Percentiles rank a stretch among this genome's conserved stretches.
Evolutionary conservation across 92 coral and sea anemone species (phyloP).

Genomic region (Blastomussa wellsi): DNA sequence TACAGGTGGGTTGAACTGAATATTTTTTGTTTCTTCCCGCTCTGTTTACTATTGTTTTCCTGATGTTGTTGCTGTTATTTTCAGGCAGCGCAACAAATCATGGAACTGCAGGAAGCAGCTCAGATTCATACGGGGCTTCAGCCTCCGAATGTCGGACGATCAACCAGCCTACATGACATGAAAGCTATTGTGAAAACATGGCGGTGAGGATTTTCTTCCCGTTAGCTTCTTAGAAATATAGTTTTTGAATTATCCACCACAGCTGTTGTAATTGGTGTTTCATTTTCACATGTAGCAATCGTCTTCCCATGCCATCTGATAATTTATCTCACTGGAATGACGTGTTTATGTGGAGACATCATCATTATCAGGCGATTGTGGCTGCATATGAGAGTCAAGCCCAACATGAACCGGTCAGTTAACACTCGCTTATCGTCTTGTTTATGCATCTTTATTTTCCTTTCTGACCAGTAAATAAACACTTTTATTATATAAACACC

Average conservation of each 20-base stretch:
- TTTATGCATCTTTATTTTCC: too few relatives aligned
- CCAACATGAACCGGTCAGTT: constrained; percentile 80
- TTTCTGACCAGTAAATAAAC: constrained; percentile 6
- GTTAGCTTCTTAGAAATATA: neutral
- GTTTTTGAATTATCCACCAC: neutral
- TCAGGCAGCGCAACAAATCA: constrained; percentile 97
- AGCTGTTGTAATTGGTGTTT: too few relatives aligned
- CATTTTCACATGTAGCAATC: constrained; percentile 62
- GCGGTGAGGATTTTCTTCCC: constrained; percentile 70
- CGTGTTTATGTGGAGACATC: constrained; percentile 98
- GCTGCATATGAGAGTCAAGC: constrained; percentile 92
- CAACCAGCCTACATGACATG: constrained; percentile 96
- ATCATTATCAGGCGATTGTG: constrained; percentile 97
- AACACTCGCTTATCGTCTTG: constrained; percentile 1
- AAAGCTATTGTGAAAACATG: constrained; percentile 98
- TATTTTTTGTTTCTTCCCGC: neutral
- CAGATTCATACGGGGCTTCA: constrained; percentile 95
- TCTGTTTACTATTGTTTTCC: too few relatives aligned
- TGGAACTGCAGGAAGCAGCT: constrained; percentile 98
- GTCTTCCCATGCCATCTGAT: constrained; percentile 99
- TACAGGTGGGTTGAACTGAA: constrained; percentile 91
- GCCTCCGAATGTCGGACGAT: constrained; percentile 89
- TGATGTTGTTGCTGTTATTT: too few relatives aligned
- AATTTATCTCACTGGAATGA: constrained; percentile 98
- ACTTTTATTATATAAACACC: too few relatives aligned